phyloP scores from a whole-genome alignment of 2,888 invertebrate species.

The Chalcis sispes region DNA sequence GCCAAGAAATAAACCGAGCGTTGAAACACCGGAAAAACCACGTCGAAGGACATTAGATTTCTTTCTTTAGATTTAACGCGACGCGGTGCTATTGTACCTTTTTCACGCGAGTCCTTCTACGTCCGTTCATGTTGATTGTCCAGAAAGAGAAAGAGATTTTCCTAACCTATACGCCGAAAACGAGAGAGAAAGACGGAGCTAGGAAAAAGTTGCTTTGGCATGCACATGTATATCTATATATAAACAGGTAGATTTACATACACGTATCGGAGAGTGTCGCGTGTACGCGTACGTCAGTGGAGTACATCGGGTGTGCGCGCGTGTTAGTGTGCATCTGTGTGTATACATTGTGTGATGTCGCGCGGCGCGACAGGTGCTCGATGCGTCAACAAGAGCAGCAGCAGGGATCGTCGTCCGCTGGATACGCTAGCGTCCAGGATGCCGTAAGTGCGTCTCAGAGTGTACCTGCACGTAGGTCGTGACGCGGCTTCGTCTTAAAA shows the following conservation, averaged over 20 bases:
- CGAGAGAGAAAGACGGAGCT: conserved; percentile 7
- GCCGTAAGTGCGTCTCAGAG: background rate
- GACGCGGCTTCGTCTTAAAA: background rate
- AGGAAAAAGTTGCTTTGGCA: background rate
- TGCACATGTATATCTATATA: background rate
- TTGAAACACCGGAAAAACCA: too few species aligned
- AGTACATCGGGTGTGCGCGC: background rate
- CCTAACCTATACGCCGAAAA: conserved; percentile 22
- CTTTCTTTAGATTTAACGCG: too few species aligned
- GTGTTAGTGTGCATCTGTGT: background rate
- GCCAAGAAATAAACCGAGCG: too few species aligned
- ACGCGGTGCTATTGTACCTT: too few species aligned
- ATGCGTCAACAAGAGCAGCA: background rate
- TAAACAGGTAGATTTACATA: background rate
- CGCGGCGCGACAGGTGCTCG: conserved; percentile 30
- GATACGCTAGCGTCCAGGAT: background rate
- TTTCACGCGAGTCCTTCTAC: background rate
- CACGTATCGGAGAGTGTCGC: background rate
- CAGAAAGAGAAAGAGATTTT: too few species aligned
- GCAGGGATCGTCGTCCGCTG: too few species aligned
- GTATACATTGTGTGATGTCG: conserved; percentile 9
- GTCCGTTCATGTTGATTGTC: too few species aligned
- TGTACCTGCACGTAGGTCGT: background rate
- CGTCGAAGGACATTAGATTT: too few species aligned
- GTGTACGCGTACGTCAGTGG: background rate